Evolutionary conservation across 2,113 vertebrate genomes (phyloP).

Genomic region (Miniopterus natalensis): DNA sequence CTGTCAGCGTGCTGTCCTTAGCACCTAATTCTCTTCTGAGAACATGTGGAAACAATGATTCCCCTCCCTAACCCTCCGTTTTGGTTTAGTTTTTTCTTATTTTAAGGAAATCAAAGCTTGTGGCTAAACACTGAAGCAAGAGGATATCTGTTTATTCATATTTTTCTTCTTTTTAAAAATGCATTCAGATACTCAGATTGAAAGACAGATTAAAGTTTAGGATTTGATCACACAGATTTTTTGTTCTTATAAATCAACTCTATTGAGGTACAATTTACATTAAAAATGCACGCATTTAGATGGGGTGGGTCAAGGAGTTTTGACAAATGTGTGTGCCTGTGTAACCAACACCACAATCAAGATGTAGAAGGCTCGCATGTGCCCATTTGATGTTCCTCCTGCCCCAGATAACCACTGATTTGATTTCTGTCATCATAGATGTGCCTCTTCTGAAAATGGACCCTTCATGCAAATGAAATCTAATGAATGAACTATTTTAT

Average conservation of each 20-base stretch:
- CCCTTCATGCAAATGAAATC: not conserved
- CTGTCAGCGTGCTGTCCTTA: not conserved
- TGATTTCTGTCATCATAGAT: not conserved
- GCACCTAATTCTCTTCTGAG: not conserved
- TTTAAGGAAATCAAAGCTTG: constrained; percentile 24
- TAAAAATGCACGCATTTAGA: not conserved
- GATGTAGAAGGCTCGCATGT: not conserved
- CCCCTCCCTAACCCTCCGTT: not conserved
- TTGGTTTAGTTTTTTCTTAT: not conserved
- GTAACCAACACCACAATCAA: not conserved
- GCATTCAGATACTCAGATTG: not conserved
- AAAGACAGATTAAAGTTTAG: constrained; percentile 22
- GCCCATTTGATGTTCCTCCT: not conserved
- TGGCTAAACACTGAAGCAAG: not conserved
- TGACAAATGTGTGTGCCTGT: not conserved
- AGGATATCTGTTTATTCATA: not conserved
- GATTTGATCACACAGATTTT: not conserved
- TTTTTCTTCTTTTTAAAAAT: not conserved
- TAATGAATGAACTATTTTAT: not conserved
- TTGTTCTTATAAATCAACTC: not conserved
- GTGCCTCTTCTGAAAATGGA: not conserved
- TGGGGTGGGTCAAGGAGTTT: not conserved
- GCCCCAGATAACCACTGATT: not conserved
- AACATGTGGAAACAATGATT: not conserved
- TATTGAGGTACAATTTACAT: not conserved